These are phyloP conservation scores for Spheniscus mendiculus DNA, from an alignment of 2,113 vertebrate species.

Conservation along the genomic window DNA sequence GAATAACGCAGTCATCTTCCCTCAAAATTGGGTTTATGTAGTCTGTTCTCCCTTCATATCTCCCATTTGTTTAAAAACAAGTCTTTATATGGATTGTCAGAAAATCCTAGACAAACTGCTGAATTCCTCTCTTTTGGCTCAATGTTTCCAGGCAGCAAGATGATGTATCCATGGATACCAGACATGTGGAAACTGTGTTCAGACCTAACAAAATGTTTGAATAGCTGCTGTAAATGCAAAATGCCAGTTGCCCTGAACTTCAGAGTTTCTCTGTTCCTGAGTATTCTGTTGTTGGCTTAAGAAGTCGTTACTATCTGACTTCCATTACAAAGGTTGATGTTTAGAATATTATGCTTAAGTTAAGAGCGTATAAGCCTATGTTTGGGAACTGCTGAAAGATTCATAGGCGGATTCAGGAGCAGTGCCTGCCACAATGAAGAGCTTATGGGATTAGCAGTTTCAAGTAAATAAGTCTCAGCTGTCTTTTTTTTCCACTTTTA, in stretches of 20 bases:
- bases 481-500: conserved; percentile 14
- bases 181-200: neutral
- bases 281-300: neutral
- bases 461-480: neutral
- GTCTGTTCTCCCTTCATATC: neutral
- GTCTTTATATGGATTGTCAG: neutral
- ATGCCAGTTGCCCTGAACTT: neutral
- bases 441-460: neutral
- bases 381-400: neutral
- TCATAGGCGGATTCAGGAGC: neutral
- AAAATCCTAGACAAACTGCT: neutral
- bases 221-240: neutral
- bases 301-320: neutral
- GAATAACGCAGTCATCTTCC: neutral
- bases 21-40: neutral
- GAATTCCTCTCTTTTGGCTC: neutral
- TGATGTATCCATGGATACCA: conserved; percentile 41
- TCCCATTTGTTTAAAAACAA: neutral
- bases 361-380: neutral
- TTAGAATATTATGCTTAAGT: neutral
- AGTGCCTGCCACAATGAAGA: neutral
- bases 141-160: conserved; percentile 15
- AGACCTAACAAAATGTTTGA: neutral
- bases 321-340: neutral
- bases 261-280: neutral